Evolutionary conservation across 2,797 vertebrate species (phyloP), one percentile per base, ranked within the genome.

Genomic region (Hypotaenidia philippensis): DNA sequence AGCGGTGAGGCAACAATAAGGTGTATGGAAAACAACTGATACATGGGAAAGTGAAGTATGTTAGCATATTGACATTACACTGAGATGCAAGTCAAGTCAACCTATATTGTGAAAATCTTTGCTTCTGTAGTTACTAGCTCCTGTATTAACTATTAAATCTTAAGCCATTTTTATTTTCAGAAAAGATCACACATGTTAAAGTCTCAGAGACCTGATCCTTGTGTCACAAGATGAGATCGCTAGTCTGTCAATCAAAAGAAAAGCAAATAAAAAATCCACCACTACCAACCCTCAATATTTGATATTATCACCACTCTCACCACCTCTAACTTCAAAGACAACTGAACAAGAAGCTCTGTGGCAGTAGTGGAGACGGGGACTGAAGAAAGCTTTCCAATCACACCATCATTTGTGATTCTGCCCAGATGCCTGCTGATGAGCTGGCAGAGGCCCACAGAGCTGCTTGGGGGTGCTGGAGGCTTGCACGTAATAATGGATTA

Each of bases 361-460:
- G 25, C 63, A 79, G 2, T 36, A 38, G 55, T 34, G 59, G 19
- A 56, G 40, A 52, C 0, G 0, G 38, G 32, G 40, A 52, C 50
- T 38, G 61, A 29, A 50, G 69, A 61, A 63, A 66, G 10, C 22
- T 66, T 45, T 44, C 22, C 71, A 29, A 49, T 38, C 2, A 0
- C 38, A 53, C 8, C 15, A 23, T 25, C 34, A 14, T 55, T 59
- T 36, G 52, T 10, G 9, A 49, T 41, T 66, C 65, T 71, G 61
- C 23, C 4, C 3, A 44, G 32, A 26, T 2, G 7, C 23, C 56
- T 38, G n/a, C 8, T 0, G 0, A 26, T 59, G 40, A 69, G 19
- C 26, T 68, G 59, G 17, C 36, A 88, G 31, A 31, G 5, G 7
- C 15, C 32, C 31, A 29, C 17, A 0, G 1, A 86, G 49, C 32